Evolutionary conservation across 2,113 vertebrate genomes (phyloP).

Genomic region (Macquaria ambigua): DNA sequence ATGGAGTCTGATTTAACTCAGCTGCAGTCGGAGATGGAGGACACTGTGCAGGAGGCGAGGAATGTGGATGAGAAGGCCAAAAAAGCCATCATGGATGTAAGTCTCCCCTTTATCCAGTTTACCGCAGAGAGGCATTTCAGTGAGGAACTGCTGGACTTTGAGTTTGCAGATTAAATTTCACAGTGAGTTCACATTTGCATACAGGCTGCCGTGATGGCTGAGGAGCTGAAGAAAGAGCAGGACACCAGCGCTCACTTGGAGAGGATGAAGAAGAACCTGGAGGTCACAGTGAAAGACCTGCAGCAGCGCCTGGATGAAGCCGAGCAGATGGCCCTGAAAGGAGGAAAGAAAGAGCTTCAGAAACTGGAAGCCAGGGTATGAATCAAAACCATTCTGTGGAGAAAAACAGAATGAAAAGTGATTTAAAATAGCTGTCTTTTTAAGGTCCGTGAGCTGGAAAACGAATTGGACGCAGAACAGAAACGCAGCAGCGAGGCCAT

Average conservation of each 20-base stretch:
- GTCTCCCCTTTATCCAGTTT: neutral
- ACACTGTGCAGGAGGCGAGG: slow-evolving; percentile 64
- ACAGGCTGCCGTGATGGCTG: slow-evolving; percentile 87
- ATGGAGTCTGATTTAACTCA: slow-evolving; percentile 63
- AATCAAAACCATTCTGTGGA: neutral
- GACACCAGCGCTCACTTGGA: slow-evolving; percentile 90
- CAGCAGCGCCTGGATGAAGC: slow-evolving; percentile 55
- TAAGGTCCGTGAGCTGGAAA: slow-evolving; percentile 67
- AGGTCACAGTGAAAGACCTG: slow-evolving; percentile 58
- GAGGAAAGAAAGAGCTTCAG: slow-evolving; percentile 62
- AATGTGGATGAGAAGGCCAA: slow-evolving; percentile 73
- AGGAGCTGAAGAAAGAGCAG: slow-evolving; percentile 92
- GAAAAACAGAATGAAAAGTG: neutral
- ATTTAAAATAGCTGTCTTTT: neutral
- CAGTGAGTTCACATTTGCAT: neutral
- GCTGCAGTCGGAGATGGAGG: slow-evolving; percentile 74
- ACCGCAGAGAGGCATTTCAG: neutral
- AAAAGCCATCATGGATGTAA: slow-evolving; percentile 75
- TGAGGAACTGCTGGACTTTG: neutral
- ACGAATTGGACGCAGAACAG: slow-evolving; percentile 66
- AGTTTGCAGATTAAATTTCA: slow-evolving; percentile 19
- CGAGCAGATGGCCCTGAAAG: slow-evolving; percentile 65
- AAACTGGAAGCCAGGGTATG: slow-evolving; percentile 63
- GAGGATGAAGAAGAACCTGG: slow-evolving; percentile 70
- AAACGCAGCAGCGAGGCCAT: slow-evolving; percentile 54